Evolutionary conservation across 1,140 invertebrate genomes (phyloP), one percentile per base, ranked within the genome.

Genomic region (Saxidomus purpurata): DNA sequence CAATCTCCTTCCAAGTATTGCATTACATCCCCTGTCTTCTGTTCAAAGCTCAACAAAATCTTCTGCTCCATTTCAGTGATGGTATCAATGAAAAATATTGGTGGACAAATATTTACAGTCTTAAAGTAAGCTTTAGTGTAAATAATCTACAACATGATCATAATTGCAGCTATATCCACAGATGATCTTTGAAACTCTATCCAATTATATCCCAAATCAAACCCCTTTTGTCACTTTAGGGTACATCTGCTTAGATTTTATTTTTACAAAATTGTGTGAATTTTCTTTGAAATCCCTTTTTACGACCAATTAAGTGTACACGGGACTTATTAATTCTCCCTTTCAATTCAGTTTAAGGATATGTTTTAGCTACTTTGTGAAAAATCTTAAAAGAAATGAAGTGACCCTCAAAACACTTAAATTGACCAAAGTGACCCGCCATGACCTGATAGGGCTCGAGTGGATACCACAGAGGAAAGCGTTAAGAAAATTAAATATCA

Each of bases 91-190:
- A 22, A 71, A 38, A 19, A 71, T 71, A 79, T 31, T 52, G 76
- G n/a, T 59, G 13, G 4, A 22, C 25, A 79, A 79, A 79, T 79
- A 79, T 79, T 79, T 55, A 22, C 76, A 79, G 76, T 40, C 49
- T 52, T 34, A 17, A 4, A 36, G 28, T 59, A 79, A 79, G 76
- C 76, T 36, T 9, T 79, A 79, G n/a, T 52, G 76, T 79, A 79
- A 79, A 79, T 79, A 79, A 79, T 79, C 76, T 55, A 31, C 19
- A 52, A 36, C 19, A 79, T 28, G n/a, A 79, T 79, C 76, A 79
- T 22, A 79, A 79, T 47, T 52, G 55, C 55, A 79, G 25, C 47
- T 11, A 6, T 79, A 79, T 79, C 76, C n/a, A 36, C 1, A 52
- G 1, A 34, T 11, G 17, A 79, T 79, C 76, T 79, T 55, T 79